A percentile compares a stretch with the other conserved stretches of the same genome.
These are phyloP conservation scores for Pyrgilauda ruficollis DNA, from an alignment of 2,113 vertebrate species.

Conservation along the genomic window DNA sequence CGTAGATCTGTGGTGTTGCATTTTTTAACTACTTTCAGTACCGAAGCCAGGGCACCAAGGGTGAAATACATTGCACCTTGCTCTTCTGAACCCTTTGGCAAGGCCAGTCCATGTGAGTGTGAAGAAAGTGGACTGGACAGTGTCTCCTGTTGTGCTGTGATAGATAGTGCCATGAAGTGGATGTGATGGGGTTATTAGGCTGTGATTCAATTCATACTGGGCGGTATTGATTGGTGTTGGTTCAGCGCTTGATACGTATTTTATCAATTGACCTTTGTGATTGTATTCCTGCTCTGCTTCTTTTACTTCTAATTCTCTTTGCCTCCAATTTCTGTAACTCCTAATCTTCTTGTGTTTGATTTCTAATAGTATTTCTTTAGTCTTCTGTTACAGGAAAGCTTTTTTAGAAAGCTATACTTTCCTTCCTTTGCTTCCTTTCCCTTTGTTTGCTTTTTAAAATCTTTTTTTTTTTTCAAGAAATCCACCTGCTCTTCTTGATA, in stretches of 20 bases:
- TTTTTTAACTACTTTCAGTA: neutral
- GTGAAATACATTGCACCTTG: neutral
- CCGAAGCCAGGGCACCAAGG: neutral
- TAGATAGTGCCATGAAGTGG: slow-evolving; percentile 43
- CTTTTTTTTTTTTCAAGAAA: neutral
- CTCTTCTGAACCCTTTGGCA: neutral
- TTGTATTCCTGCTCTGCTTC: slow-evolving; percentile 45
- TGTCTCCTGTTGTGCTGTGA: slow-evolving; percentile 51
- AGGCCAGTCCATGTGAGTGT: neutral
- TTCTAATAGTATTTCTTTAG: slow-evolving; percentile 38
- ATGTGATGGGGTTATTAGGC: slow-evolving; percentile 70
- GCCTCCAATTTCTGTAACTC: slow-evolving; percentile 40
- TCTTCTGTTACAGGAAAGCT: slow-evolving; percentile 34
- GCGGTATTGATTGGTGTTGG: slow-evolving; percentile 66
- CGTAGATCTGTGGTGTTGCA: rapidly evolving
- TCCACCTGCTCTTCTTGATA: slow-evolving; percentile 9
- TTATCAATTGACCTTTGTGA: slow-evolving; percentile 73
- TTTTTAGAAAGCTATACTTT: slow-evolving; percentile 23
- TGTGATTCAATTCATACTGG: slow-evolving; percentile 59
- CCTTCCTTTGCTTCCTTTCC: neutral
- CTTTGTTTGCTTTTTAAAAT: slow-evolving; percentile 13
- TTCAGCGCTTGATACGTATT: slow-evolving; percentile 56
- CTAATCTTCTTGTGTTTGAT: slow-evolving; percentile 54
- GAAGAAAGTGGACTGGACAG: neutral
- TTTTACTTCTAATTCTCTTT: slow-evolving; percentile 66